These are phyloP conservation scores for Calidris pugnax DNA, from an alignment of 2,113 vertebrate species.

Conservation along the genomic window DNA sequence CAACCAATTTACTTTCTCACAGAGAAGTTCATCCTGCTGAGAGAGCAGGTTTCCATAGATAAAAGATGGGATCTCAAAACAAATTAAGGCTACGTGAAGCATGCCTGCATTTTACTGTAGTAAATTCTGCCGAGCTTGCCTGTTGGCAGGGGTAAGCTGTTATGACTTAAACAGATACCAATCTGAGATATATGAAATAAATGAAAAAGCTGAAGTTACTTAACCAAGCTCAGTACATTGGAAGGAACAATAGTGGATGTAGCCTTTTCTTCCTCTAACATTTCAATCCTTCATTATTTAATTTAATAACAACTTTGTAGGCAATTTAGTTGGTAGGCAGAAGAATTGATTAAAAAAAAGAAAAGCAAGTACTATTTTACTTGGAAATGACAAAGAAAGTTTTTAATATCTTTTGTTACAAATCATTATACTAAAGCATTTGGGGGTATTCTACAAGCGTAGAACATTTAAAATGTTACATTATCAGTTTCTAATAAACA, in stretches of 20 bases:
- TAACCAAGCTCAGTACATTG: neutral
- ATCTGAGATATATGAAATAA: slow-evolving; percentile 28
- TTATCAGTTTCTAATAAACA: neutral
- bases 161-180: neutral
- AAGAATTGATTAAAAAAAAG: neutral
- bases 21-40: slow-evolving; percentile 46
- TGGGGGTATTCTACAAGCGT: neutral
- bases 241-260: neutral
- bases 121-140: slow-evolving; percentile 26
- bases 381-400: neutral
- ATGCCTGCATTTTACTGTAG: slow-evolving; percentile 12
- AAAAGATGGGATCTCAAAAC: slow-evolving; percentile 39
- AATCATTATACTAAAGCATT: neutral
- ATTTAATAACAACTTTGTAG: neutral
- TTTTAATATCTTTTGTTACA: neutral
- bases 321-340: neutral
- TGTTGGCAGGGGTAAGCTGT: slow-evolving; percentile 7
- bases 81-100: slow-evolving; percentile 39
- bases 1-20: slow-evolving; percentile 38
- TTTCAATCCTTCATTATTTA: slow-evolving; percentile 6
- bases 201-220: slow-evolving; percentile 12
- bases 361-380: neutral
- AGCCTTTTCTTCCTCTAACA: neutral
- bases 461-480: neutral
- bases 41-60: slow-evolving; percentile 44